A percentile compares a stretch with the other conserved stretches of the same genome.
These are phyloP conservation scores for Drosophila simulans DNA, from an alignment of 1,140 invertebrate species.

Conservation along the genomic window DNA sequence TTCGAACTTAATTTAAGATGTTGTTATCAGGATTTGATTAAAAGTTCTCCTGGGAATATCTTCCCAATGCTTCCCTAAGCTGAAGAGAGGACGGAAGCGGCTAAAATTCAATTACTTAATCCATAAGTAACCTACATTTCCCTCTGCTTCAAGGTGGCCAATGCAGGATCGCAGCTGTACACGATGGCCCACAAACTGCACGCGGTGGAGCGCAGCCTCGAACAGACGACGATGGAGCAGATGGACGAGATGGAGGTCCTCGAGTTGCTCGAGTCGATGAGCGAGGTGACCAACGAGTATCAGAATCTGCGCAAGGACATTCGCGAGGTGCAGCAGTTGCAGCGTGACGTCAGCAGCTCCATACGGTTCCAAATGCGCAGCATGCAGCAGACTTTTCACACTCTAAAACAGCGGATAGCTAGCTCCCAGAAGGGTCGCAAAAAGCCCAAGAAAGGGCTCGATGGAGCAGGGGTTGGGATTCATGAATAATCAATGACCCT, in stretches of 20 bases:
- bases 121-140: background rate
- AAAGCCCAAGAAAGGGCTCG: constrained; percentile 2
- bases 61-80: too few relatives aligned
- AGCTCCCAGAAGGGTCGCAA: constrained; percentile 51
- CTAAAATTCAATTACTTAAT: background rate
- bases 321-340: constrained; percentile 86
- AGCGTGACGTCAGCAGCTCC: constrained; percentile 86
- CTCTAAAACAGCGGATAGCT: constrained; percentile 79
- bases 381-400: constrained; percentile 82
- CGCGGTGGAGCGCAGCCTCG: constrained; percentile 78
- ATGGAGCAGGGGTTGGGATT: background rate
- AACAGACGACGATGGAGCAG: constrained; percentile 75
- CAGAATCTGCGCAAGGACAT: constrained; percentile 87
- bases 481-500: constrained; percentile 62
- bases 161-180: constrained; percentile 80
- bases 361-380: constrained; percentile 83
- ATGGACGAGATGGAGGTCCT: constrained; percentile 85
- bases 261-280: constrained; percentile 86
- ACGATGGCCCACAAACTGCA: constrained; percentile 80
- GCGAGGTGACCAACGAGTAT: constrained; percentile 87
- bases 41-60: too few relatives aligned
- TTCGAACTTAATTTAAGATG: too few relatives aligned
- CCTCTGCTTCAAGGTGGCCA: constrained; percentile 65
- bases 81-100: too few relatives aligned
- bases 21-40: too few relatives aligned